Conservation (phyloP, 2,888 invertebrate species). For the Acrobasis consociella region DNA sequence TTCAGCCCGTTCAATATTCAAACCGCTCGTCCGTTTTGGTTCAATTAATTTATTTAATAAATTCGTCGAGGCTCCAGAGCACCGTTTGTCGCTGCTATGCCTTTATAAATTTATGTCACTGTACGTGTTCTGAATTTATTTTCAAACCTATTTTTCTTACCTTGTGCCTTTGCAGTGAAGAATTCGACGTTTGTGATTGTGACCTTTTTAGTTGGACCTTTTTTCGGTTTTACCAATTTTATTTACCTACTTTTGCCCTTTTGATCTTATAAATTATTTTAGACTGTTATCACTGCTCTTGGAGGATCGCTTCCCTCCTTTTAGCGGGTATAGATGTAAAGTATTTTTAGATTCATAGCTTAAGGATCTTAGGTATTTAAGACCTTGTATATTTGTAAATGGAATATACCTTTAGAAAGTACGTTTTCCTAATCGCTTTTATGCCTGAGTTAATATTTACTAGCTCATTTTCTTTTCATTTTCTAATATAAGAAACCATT, state of each 20-base stretch:
- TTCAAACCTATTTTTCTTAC: conserved; percentile 66
- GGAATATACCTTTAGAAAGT: background rate
- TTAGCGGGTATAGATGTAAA: conserved; percentile 6
- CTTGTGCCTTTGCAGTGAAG: conserved; percentile 54
- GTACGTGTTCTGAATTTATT: conserved; percentile 75
- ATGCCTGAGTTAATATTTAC: background rate
- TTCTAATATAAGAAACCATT: too few species aligned
- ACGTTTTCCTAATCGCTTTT: background rate
- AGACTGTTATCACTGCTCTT: conserved; percentile 9
- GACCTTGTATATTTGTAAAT: background rate
- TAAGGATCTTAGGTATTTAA: background rate
- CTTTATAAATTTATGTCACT: conserved; percentile 78
- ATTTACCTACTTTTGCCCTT: conserved; percentile 9
- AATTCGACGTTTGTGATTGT: conserved; percentile 49
- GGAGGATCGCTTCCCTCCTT: conserved; percentile 3
- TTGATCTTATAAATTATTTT: conserved; percentile 16
- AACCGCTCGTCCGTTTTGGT: conserved; percentile 64
- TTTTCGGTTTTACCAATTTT: conserved; percentile 9
- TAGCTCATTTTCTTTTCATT: background rate
- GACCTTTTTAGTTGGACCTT: conserved; percentile 12
- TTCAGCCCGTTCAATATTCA: conserved; percentile 57
- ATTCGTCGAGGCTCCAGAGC: conserved; percentile 63
- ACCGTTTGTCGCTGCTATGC: conserved; percentile 67
- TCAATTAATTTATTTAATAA: conserved; percentile 79
- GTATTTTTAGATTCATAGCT: background rate